phyloP scores from a whole-genome alignment of 2,797 vertebrate species.

The Paratrypauchen microcephalus region DNA sequence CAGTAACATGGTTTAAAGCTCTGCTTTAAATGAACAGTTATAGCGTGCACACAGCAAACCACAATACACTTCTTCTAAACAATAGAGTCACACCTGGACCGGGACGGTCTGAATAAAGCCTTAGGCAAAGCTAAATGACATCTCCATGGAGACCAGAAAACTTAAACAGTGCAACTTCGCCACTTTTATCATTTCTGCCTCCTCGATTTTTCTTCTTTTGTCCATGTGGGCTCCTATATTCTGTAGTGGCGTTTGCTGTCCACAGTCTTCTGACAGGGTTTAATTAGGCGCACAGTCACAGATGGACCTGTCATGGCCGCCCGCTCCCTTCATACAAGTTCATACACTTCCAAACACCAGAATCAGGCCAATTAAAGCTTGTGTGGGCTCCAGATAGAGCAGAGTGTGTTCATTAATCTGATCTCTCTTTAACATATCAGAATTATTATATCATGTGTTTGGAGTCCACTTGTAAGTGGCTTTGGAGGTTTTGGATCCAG shows the following conservation, averaged over 20 bases:
- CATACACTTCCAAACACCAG: not conserved
- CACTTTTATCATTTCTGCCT: not conserved
- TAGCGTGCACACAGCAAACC: too few relatives aligned
- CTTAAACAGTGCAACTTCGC: not conserved
- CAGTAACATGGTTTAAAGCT: too few relatives aligned
- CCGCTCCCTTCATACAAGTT: constrained; percentile 43
- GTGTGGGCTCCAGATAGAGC: constrained; percentile 38
- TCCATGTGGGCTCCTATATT: not conserved
- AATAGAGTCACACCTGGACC: too few relatives aligned
- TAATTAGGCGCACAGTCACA: constrained; percentile 60
- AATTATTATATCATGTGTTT: constrained; percentile 62
- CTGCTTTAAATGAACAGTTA: too few relatives aligned
- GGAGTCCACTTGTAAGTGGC: constrained; percentile 34
- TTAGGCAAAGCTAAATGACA: too few relatives aligned
- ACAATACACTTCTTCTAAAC: too few relatives aligned
- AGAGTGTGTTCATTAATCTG: constrained; percentile 66
- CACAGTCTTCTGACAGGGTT: constrained; percentile 15
- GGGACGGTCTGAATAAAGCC: too few relatives aligned
- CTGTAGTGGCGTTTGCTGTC: not conserved
- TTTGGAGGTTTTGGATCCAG: not conserved
- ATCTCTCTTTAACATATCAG: constrained; percentile 66
- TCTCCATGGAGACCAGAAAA: not conserved
- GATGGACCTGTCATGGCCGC: constrained; percentile 52
- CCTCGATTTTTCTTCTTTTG: not conserved
- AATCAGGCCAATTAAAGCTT: constrained; percentile 56